Percentiles rank a stretch among this genome's conserved stretches.
These are phyloP conservation scores for Caenorhabditis uteleia DNA, from an alignment of 2,888 invertebrate genomes.

Conservation along the genomic window DNA sequence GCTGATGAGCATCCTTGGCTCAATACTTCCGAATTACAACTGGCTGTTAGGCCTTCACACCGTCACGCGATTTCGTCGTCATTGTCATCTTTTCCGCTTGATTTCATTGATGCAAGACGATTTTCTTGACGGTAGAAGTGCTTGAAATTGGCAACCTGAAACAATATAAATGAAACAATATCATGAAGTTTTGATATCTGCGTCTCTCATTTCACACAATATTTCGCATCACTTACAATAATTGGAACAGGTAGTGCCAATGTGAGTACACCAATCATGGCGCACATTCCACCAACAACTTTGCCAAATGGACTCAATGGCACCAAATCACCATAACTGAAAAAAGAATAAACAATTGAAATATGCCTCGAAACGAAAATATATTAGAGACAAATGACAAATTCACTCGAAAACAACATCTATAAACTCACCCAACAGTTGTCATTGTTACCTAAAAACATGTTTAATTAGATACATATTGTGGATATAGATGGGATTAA, in stretches of 20 bases:
- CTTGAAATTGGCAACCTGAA: conserved; percentile 72
- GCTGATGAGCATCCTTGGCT: too few relatives aligned
- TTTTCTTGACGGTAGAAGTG: conserved; percentile 71
- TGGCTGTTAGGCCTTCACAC: conserved; percentile 23
- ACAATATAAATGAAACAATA: background rate
- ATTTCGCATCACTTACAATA: conserved; percentile 65
- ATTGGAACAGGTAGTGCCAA: conserved; percentile 73
- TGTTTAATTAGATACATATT: background rate
- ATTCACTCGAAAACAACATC: conserved; percentile 2
- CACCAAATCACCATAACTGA: conserved; percentile 70
- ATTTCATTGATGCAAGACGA: conserved; percentile 60
- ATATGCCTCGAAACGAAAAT: background rate
- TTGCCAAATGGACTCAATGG: conserved; percentile 71
- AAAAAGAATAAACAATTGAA: conserved; percentile 3
- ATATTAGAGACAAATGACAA: background rate
- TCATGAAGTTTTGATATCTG: background rate
- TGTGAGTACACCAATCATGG: conserved; percentile 72
- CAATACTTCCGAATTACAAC: too few relatives aligned
- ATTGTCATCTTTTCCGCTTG: conserved; percentile 23
- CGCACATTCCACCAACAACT: conserved; percentile 71
- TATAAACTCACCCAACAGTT: conserved; percentile 63
- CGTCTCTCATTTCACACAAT: background rate
- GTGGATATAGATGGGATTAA: background rate
- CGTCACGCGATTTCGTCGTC: conserved; percentile 18
- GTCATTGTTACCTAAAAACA: conserved; percentile 67